Evolutionary conservation across 2,888 invertebrate genomes (phyloP).

Genomic region (Brachyptera putata): DNA sequence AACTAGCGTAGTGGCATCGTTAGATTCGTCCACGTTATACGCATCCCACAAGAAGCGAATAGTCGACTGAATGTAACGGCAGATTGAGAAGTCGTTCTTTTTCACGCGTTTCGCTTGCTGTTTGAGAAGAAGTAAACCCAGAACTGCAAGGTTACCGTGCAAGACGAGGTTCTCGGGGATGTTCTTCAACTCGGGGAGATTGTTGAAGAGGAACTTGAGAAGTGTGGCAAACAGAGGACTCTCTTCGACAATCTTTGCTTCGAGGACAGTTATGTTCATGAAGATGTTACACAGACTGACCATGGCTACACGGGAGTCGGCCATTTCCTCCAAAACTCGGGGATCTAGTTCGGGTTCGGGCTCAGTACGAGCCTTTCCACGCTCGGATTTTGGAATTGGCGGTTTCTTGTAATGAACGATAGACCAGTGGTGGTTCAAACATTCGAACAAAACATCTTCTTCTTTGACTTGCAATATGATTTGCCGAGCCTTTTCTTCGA

Average conservation of each 20-base stretch:
- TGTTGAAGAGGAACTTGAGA: constrained; percentile 79
- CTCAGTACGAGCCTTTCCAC: constrained; percentile 67
- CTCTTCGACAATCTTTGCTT: constrained; percentile 76
- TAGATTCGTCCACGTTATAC: constrained; percentile 82
- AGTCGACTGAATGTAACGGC: constrained; percentile 82
- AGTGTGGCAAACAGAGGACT: constrained; percentile 72
- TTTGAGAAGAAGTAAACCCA: constrained; percentile 77
- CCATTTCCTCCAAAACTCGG: constrained; percentile 73
- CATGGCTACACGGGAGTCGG: constrained; percentile 78
- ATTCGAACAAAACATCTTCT: constrained; percentile 75
- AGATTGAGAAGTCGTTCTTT: constrained; percentile 84
- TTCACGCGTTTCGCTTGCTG: constrained; percentile 78
- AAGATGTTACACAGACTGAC: constrained; percentile 86
- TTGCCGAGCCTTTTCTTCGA: constrained; percentile 82
- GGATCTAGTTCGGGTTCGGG: constrained; percentile 72
- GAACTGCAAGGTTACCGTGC: constrained; percentile 77
- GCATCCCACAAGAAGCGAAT: constrained; percentile 92
- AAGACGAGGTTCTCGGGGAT: constrained; percentile 78
- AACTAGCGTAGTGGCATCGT: constrained; percentile 74
- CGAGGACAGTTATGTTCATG: constrained; percentile 87
- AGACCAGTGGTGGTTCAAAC: constrained; percentile 78
- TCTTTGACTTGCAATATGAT: constrained; percentile 72
- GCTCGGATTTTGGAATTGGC: constrained; percentile 73
- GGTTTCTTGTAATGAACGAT: constrained; percentile 83
- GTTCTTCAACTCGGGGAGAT: constrained; percentile 78